phyloP scores from a whole-genome alignment of 1,140 invertebrate species.

The Euura saliciscinereae region DNA sequence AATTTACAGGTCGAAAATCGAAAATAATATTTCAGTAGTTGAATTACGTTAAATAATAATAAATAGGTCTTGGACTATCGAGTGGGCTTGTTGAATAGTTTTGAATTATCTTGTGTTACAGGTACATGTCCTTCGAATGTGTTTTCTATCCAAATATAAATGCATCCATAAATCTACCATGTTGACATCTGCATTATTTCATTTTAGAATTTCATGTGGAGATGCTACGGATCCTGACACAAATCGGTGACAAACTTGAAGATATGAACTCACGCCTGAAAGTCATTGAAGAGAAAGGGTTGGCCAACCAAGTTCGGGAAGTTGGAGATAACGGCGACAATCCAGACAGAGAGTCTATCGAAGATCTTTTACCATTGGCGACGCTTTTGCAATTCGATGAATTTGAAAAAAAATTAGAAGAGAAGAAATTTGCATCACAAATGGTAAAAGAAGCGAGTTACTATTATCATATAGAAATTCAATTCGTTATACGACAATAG shows the following conservation, averaged over 20 bases:
- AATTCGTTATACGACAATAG: not conserved
- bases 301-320: not conserved
- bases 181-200: not conserved
- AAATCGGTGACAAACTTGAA: not conserved
- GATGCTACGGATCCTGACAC: not conserved
- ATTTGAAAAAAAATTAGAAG: not conserved
- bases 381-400: not conserved
- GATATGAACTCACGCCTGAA: not conserved
- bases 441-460: not conserved
- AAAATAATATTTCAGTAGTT: conserved; percentile 1
- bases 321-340: not conserved
- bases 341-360: not conserved
- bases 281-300: not conserved
- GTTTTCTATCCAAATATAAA: not conserved
- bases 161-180: not conserved
- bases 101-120: not conserved
- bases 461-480: not conserved
- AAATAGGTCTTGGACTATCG: conserved; percentile 1
- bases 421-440: not conserved
- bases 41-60: not conserved
- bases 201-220: not conserved
- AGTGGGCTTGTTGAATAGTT: not conserved
- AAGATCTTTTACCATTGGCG: not conserved
- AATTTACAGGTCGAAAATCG: not conserved
- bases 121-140: not conserved